Conservation (phyloP, 2,113 vertebrate genomes). For the Amblyornis subalaris region DNA sequence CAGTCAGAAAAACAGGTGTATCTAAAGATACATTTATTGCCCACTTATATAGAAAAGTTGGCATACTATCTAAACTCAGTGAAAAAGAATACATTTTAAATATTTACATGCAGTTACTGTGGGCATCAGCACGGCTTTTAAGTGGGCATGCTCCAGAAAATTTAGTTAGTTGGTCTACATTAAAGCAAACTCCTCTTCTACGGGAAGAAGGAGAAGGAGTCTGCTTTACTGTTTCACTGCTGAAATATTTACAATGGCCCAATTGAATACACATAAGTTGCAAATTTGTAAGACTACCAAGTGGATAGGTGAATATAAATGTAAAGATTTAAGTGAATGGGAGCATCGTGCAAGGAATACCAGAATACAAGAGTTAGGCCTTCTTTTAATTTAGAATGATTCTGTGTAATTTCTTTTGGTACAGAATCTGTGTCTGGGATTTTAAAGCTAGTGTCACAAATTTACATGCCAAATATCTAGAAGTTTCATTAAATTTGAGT, state of each 20-base stretch:
- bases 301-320: neutral
- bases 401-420: neutral
- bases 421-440: neutral
- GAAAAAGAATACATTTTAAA: neutral
- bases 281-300: neutral
- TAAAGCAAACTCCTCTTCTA: neutral
- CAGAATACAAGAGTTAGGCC: neutral
- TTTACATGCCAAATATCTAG: neutral
- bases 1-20: neutral
- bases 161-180: neutral
- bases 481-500: neutral
- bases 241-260: neutral
- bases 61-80: neutral
- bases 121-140: neutral
- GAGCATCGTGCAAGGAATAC: neutral
- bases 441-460: neutral
- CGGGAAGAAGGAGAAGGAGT: neutral
- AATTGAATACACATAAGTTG: neutral
- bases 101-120: neutral
- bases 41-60: neutral
- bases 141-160: neutral
- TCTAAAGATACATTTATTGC: neutral
- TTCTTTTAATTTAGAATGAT: neutral
- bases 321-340: neutral
- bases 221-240: neutral